Evolutionary conservation across 2,113 vertebrate genomes (phyloP).

Genomic region (Triplophysa tibetana): DNA sequence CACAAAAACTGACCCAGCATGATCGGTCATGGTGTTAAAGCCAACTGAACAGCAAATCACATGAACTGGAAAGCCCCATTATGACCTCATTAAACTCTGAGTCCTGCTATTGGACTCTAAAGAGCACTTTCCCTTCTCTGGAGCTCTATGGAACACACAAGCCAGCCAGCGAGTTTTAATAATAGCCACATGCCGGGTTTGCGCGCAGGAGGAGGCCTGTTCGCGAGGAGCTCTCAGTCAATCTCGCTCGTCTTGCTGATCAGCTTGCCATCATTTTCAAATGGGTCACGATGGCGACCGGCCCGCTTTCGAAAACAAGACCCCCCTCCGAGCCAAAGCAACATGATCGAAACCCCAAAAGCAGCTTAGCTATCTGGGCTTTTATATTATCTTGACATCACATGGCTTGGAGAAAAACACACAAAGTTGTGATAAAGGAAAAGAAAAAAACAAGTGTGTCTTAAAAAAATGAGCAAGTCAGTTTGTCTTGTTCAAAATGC

Average conservation of each 20-base stretch:
- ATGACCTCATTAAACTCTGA: constrained; percentile 55
- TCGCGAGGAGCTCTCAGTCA: neutral
- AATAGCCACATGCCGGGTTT: neutral
- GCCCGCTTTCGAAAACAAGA: neutral
- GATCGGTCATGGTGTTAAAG: constrained; percentile 18
- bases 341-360: neutral
- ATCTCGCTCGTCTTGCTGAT: constrained; percentile 26
- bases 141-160: neutral
- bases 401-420: neutral
- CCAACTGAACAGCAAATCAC: constrained; percentile 34
- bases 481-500: too few relatives aligned
- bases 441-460: neutral
- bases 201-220: neutral
- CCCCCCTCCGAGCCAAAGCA: neutral
- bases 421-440: neutral
- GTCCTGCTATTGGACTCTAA: constrained; percentile 44
- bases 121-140: constrained; percentile 18
- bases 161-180: neutral
- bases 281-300: neutral
- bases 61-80: constrained; percentile 41
- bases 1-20: neutral
- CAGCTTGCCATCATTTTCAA: constrained; percentile 12
- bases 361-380: neutral
- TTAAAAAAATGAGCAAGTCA: neutral
- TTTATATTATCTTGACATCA: neutral